These are phyloP conservation scores for Euborellia annulipes DNA, from an alignment of 1,140 invertebrate genomes.

Conservation along the genomic window DNA sequence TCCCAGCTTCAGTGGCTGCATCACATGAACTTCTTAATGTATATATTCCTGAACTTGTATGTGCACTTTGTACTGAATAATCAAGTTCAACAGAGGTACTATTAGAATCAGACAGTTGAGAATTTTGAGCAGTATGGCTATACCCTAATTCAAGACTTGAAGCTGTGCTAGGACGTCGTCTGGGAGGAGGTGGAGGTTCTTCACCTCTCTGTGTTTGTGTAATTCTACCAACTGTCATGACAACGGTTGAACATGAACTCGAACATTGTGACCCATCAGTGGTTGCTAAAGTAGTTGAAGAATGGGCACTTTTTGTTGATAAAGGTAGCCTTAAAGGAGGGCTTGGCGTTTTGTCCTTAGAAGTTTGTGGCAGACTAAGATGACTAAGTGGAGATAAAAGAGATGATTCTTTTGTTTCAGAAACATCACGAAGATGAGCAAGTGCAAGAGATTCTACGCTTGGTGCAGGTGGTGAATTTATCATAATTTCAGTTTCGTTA, in stretches of 20 bases:
- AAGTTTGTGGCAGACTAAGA: no score
- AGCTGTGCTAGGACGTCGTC: conserved; percentile 41
- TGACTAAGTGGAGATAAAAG: no score
- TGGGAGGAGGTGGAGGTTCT: conserved; percentile 23
- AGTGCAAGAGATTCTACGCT: conserved; percentile 58
- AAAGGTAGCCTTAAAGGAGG: no score
- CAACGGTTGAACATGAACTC: conserved; percentile 65
- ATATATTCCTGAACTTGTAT: conserved; percentile 33
- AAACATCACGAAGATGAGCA: conserved; percentile 46
- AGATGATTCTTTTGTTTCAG: conserved; percentile 13
- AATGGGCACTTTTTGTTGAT: not conserved
- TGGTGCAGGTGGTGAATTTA: conserved; percentile 48
- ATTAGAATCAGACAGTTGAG: conserved; percentile 46
- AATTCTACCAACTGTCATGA: conserved; percentile 30
- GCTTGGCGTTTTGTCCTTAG: no score
- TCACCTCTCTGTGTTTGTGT: conserved; percentile 12
- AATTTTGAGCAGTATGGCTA: conserved; percentile 69
- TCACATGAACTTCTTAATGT: conserved; percentile 31
- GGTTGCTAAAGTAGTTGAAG: conserved; percentile 22
- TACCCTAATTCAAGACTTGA: conserved; percentile 64
- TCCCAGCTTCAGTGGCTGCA: conserved; percentile 19
- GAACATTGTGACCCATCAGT: conserved; percentile 58
- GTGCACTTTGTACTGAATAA: conserved; percentile 31
- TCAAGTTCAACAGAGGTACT: conserved; percentile 33
- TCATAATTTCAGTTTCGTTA: conserved; percentile 57